These are phyloP conservation scores for Diorhabda sublineata DNA, from an alignment of 1,140 invertebrate species.

Conservation along the genomic window DNA sequence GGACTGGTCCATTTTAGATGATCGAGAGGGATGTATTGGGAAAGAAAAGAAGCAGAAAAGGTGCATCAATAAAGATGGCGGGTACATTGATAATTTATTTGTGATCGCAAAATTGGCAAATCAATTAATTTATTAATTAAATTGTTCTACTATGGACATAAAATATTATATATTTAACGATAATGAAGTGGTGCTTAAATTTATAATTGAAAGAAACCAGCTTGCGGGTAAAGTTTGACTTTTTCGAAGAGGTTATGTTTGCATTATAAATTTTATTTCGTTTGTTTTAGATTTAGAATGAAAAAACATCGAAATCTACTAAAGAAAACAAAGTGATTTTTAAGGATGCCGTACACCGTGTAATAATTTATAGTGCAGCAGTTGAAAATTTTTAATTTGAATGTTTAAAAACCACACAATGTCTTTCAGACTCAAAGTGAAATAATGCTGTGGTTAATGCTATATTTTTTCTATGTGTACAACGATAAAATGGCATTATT, in stretches of 20 bases:
- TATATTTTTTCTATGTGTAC: conserved; percentile 24
- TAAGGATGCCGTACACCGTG: background rate
- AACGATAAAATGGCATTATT: conserved; percentile 46
- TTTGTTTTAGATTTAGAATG: conserved; percentile 36
- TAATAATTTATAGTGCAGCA: conserved; percentile 7
- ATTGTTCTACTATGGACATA: background rate
- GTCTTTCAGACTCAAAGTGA: conserved; percentile 23
- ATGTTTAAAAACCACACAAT: conserved; percentile 19
- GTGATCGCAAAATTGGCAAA: conserved; percentile 44
- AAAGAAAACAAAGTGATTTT: too few species aligned
- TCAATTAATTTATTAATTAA: conserved; percentile 42
- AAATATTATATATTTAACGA: conserved; percentile 5
- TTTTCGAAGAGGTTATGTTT: conserved; percentile 42
- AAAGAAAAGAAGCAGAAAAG: conserved; percentile 35
- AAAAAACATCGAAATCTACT: background rate
- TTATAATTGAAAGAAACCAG: background rate
- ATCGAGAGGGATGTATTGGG: conserved; percentile 34
- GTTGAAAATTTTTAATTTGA: conserved; percentile 9
- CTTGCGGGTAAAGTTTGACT: conserved; percentile 18
- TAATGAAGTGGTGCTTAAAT: background rate
- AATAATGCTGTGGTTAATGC: conserved; percentile 28
- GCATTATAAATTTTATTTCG: conserved; percentile 31
- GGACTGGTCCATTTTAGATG: conserved; percentile 40
- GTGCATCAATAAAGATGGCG: conserved; percentile 44
- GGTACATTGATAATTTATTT: conserved; percentile 38